These are phyloP conservation scores for Noctua comes DNA, from an alignment of 2,888 invertebrate species.

Conservation along the genomic window DNA sequence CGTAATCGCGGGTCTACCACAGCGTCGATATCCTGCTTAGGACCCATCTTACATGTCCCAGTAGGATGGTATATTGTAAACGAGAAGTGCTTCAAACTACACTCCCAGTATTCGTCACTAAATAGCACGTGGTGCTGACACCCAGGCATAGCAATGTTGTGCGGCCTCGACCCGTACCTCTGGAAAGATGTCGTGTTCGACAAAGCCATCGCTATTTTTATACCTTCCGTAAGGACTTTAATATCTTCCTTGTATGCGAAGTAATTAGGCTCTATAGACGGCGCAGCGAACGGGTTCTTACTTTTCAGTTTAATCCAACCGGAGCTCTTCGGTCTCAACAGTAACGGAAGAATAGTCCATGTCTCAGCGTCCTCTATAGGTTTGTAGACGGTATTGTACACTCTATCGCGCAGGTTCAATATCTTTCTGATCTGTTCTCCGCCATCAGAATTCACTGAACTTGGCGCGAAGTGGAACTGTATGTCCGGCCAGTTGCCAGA, in stretches of 20 bases:
- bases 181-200: conserved; percentile 95
- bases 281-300: conserved; percentile 95
- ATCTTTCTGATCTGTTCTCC: conserved; percentile 95
- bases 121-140: conserved; percentile 93
- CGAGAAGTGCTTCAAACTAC: conserved; percentile 94
- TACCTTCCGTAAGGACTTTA: conserved; percentile 94
- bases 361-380: conserved; percentile 94
- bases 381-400: conserved; percentile 96
- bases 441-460: conserved; percentile 95
- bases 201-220: conserved; percentile 95
- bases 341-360: conserved; percentile 95
- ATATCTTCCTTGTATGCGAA: conserved; percentile 96
- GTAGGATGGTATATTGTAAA: conserved; percentile 96
- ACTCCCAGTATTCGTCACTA: conserved; percentile 96
- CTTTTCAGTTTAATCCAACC: conserved; percentile 96
- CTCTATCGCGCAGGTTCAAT: conserved; percentile 93
- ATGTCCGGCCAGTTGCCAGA: conserved; percentile 95
- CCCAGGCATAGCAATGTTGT: conserved; percentile 95
- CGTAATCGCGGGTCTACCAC: conserved; percentile 95
- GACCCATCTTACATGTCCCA: conserved; percentile 97
- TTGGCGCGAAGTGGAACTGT: conserved; percentile 96
- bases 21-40: conserved; percentile 93
- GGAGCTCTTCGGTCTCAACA: conserved; percentile 95
- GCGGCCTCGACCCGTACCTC: conserved; percentile 94
- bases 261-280: conserved; percentile 97